Base-by-base conservation (phyloP, 2,113 vertebrate species). In the Sylvicapra grimmia region DNA sequence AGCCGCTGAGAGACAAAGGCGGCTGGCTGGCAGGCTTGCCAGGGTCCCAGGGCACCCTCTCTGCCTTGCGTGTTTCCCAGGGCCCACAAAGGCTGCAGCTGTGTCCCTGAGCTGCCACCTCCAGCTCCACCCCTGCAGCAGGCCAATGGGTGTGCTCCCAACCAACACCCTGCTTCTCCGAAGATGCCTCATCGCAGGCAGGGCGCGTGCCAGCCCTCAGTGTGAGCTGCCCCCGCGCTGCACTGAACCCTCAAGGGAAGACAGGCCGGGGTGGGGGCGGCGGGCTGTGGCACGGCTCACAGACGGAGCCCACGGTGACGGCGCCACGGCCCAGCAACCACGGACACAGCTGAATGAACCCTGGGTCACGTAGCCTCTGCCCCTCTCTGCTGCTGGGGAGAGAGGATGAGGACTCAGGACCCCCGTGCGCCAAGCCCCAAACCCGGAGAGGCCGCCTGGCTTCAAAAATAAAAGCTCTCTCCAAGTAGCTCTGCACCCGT, bases 251-350 rank as follows among this genome's bases (percentile, higher is more conserved):
- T 25, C 1, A 11, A 84, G 51, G n/a, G 36, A 51, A 33, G 33
- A 19, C 14, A 72, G 47, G 51, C 40, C 3, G 0, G 27, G 25
- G 27, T 79, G 12, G 33, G n/a, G 29, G 2, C 0, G 2, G 25
- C 12, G 2, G 2, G 14, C 51, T 0, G 1, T 0, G 15, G 54
- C 36, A 47, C 8, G 11, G 18, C 68, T 82, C 16, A 0, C 0
- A 1, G 36, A 72, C 9, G 9, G 54, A 27, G 65, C 33, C 23
- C 29, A 27, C 0, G 1, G 19, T 0, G 36, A 63, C 5, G 9
- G 58, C 0, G 11, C 11, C 10, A 1, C 1, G 0, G 21, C 44
- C 33, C 44, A 29, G 63, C 0, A 6, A 8, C 36, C 2, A 0
- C 0, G 1, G 77, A 36, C 49, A 36, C 11, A 80, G 90, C 27